phyloP scores from a whole-genome alignment of 1,140 invertebrate species.

The Pteromalus puparum region DNA sequence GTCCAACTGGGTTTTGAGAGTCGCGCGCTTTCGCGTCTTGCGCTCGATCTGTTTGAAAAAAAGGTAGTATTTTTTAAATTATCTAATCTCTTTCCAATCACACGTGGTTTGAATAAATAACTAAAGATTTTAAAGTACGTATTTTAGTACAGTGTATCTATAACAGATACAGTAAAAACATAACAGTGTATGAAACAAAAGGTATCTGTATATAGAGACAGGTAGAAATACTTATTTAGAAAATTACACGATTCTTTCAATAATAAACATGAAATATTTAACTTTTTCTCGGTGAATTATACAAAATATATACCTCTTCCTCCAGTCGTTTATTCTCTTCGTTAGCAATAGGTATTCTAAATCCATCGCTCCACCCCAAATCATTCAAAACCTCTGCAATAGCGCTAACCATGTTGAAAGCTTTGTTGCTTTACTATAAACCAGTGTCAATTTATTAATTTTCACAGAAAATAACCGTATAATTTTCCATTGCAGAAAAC shows the following conservation, averaged over 20 bases:
- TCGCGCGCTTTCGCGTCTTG: slow-evolving; percentile 63
- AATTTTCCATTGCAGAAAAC: background rate
- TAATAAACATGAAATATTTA: background rate
- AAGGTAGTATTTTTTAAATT: too few species aligned
- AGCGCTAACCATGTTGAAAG: slow-evolving; percentile 58
- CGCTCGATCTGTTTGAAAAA: slow-evolving; percentile 62
- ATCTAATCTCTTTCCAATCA: too few species aligned
- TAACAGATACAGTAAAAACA: too few species aligned
- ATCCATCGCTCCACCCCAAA: slow-evolving; percentile 83
- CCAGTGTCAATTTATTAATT: background rate
- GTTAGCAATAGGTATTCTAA: slow-evolving; percentile 84
- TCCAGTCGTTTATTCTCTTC: slow-evolving; percentile 82
- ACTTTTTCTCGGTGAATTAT: too few species aligned
- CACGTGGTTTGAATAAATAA: too few species aligned
- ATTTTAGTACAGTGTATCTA: too few species aligned
- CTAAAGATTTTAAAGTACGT: too few species aligned
- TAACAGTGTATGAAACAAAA: too few species aligned
- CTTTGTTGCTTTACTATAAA: slow-evolving; percentile 20
- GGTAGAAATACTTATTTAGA: too few species aligned
- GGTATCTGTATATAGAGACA: too few species aligned
- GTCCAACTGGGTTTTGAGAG: slow-evolving; percentile 62
- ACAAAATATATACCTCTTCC: slow-evolving; percentile 74
- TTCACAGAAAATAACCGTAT: background rate
- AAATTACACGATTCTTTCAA: background rate
- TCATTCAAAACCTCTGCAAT: slow-evolving; percentile 80